Evolutionary conservation across 2,797 vertebrate species (phyloP), one percentile per base, ranked within the genome.

Genomic region (Sebastes cheni): DNA sequence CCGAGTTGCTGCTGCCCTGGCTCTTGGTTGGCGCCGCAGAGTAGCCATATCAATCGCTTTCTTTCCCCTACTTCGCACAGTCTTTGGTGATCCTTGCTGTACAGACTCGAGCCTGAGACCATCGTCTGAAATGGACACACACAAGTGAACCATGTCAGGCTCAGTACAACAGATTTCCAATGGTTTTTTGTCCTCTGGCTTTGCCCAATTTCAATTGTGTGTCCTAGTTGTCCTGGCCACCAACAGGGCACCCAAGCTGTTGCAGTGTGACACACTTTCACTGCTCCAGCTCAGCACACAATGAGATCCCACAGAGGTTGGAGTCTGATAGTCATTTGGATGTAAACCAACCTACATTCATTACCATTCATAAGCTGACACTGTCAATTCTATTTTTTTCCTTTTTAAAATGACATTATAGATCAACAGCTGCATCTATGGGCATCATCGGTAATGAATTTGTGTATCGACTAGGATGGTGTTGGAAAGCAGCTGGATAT

Each of bases 71-170:
- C 18, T 75, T 79, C 8, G 77, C 20, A 8, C 22, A 68, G 75
- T 62, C 70, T 84, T 75, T 60, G 85, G 81, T 72, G 85, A 87
- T 84, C 84, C 72, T 89, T 86, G 83, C 46, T 92, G 89, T 50
- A 93, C 81, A 54, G 91, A 94, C 62, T 93, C 89, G 0, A 95
- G 89, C 65, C 91, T 86, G 80, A 87, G 84, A 93, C 93, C 91
- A 87, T 89, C 81, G 3, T 91, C 60, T 84, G 92, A 91, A 88
- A 91, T 93, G 78, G 82, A 88, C 78, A 90, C 86, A n/a, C 77
- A 90, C 90, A 95, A 94, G 86, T 96, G 93, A 91, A 96, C 94
- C 94, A 95, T 95, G 87, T 90, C 92, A 92, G 87, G 72, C 84
- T 81, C 86, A 73, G 79, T 36, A 78, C 65, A 83, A 77, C 83